Conservation (phyloP, 2,888 invertebrate genomes). For the Coecobrya sp. region DNA sequence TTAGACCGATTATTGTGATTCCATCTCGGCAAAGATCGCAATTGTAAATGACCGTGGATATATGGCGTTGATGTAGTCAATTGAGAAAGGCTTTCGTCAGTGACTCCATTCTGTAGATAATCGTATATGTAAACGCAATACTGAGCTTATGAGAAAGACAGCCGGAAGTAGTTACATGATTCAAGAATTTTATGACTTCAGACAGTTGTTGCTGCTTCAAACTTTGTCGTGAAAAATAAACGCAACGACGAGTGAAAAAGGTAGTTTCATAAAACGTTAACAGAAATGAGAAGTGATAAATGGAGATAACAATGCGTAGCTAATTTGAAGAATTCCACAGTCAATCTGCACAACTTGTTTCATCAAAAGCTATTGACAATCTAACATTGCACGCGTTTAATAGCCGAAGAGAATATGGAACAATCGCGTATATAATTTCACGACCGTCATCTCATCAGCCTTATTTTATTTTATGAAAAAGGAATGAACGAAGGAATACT, state of each 20-base stretch:
- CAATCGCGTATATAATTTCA: neutral
- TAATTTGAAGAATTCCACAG: slow-evolving; percentile 30
- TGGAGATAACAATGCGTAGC: slow-evolving; percentile 46
- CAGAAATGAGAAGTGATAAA: slow-evolving; percentile 17
- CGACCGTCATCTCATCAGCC: neutral
- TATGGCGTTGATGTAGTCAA: slow-evolving; percentile 4
- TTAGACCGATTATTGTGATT: slow-evolving; percentile 27
- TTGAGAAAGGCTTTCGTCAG: slow-evolving; percentile 27
- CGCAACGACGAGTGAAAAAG: neutral
- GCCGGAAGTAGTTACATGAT: slow-evolving; percentile 60
- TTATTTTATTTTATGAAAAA: neutral
- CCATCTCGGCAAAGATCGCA: slow-evolving; percentile 42
- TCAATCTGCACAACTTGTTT: neutral
- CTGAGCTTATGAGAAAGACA: slow-evolving; percentile 19
- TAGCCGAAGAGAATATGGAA: neutral
- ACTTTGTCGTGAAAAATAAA: neutral
- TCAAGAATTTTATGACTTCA: slow-evolving; percentile 22
- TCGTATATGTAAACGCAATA: neutral
- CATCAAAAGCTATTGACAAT: neutral
- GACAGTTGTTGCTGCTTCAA: neutral
- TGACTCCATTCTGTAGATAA: neutral
- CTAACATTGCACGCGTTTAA: neutral
- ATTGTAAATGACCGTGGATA: slow-evolving; percentile 47
- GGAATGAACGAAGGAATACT: neutral
- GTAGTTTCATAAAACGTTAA: neutral